Evolutionary conservation across 2,797 vertebrate genomes (phyloP).

Genomic region (Jordanella pulchra): DNA sequence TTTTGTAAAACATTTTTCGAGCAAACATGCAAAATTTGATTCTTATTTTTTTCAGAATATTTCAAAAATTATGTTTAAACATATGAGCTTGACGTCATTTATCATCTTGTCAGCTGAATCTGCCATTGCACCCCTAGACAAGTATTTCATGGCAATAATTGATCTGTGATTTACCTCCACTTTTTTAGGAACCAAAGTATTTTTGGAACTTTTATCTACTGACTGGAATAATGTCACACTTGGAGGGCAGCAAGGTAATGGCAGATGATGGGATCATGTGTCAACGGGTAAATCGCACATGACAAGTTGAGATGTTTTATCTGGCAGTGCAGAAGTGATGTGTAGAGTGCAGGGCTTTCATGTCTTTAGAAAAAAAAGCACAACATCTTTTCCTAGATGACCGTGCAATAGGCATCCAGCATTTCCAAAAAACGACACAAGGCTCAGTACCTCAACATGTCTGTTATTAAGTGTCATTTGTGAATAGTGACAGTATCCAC

Average conservation of each 20-base stretch:
- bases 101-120: not conserved
- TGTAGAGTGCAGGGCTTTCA: conserved; percentile 12
- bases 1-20: not conserved
- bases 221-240: conserved; percentile 33
- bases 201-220: conserved; percentile 24
- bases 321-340: conserved; percentile 21
- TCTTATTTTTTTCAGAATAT: not conserved
- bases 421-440: conserved; percentile 51
- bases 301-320: conserved; percentile 28
- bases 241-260: conserved; percentile 31
- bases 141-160: not conserved
- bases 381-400: conserved; percentile 21
- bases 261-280: conserved; percentile 33
- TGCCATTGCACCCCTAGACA: not conserved
- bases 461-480: conserved; percentile 69
- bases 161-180: conserved; percentile 8
- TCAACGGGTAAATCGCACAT: conserved; percentile 30
- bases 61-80: not conserved
- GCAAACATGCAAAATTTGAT: not conserved
- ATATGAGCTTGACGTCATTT: not conserved
- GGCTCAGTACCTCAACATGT: conserved; percentile 47
- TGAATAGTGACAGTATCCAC: conserved; percentile 68
- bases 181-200: conserved; percentile 25
- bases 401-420: conserved; percentile 34
- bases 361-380: conserved; percentile 12